Conservation (phyloP, 2,888 invertebrate species). For the Dynastes hyllus region DNA sequence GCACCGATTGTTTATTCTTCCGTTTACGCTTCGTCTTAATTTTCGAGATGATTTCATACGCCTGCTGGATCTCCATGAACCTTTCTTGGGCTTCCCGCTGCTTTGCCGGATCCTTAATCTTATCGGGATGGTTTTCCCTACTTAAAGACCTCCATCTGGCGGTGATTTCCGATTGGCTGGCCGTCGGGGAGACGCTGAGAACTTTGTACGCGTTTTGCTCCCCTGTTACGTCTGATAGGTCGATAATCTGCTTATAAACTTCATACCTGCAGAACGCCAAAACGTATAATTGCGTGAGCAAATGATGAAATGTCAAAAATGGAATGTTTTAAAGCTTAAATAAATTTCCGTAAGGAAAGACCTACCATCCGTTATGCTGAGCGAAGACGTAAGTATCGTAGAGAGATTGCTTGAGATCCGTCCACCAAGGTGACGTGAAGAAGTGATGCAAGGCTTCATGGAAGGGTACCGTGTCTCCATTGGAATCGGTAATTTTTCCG, state of each 20-base stretch:
- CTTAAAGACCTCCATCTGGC: constrained; percentile 87
- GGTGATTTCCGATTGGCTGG: constrained; percentile 90
- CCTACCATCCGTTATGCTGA: constrained; percentile 88
- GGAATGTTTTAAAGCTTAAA: constrained; percentile 21
- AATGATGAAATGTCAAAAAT: not conserved
- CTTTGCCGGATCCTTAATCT: constrained; percentile 82
- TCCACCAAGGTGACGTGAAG: constrained; percentile 91
- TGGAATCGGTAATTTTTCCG: constrained; percentile 84
- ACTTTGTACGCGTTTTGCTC: constrained; percentile 92
- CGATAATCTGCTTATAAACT: constrained; percentile 90
- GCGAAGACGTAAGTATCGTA: constrained; percentile 85
- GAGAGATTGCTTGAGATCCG: constrained; percentile 84
- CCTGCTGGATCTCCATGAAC: constrained; percentile 95
- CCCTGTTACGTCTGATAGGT: constrained; percentile 91
- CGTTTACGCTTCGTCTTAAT: constrained; percentile 84
- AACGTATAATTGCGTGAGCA: too few relatives aligned
- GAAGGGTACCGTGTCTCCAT: constrained; percentile 89
- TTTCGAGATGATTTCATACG: constrained; percentile 91
- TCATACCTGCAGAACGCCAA: constrained; percentile 71
- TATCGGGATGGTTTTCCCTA: constrained; percentile 93
- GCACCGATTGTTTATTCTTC: constrained; percentile 80
- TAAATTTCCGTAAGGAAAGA: not conserved
- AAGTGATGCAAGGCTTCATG: constrained; percentile 93
- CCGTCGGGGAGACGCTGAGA: constrained; percentile 84
- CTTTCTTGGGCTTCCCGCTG: constrained; percentile 85